Evolutionary conservation across 2,113 vertebrate genomes (phyloP), one percentile per base, ranked within the genome.

Genomic region (Cololabis saira): DNA sequence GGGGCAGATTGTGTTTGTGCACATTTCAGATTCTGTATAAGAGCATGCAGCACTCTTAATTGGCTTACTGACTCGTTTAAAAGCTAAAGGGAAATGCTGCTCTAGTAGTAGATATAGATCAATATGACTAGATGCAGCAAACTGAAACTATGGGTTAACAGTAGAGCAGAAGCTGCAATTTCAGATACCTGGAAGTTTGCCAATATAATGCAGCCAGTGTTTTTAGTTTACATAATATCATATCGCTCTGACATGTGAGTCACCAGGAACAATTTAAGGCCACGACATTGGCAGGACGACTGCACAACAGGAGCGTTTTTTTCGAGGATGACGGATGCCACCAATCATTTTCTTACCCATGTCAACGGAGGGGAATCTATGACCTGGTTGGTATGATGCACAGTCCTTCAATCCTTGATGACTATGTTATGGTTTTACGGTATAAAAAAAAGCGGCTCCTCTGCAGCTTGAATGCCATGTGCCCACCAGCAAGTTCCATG

Each of bases 101-200:
- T 81, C 74, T 73, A 75, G 76, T 73, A 66, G 66, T 69, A 73
- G 71, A 74, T 85, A 73, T 73, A 83, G 86, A 89, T 91, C 86
- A 84, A 80, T 70, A 76, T 54, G 67, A 80, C 81, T 64, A 81
- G 37, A 86, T 85, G 79, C 85, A 71, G 76, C 79, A 14, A 27
- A 8, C 81, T 75, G 81, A 86, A 83, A 87, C 78, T 58, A 73
- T 74, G 49, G 69, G 63, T 89, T 74, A 74, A 80, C 45, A 72
- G 74, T 0, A 53, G 59, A 59, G 11, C 16, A 56, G 37, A 69
- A 65, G 75, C 16, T 51, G 42, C 54, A n/a, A 53, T 21, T 54
- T 17, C 44, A 65, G 65, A 43, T 57, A 47, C 67, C 40, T 44
- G 51, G 5, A 40, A 48, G 18, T 47, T 66, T 51, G 33, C 63